These are phyloP conservation scores for Ia io DNA, from an alignment of 2,113 vertebrate species.

Conservation along the genomic window DNA sequence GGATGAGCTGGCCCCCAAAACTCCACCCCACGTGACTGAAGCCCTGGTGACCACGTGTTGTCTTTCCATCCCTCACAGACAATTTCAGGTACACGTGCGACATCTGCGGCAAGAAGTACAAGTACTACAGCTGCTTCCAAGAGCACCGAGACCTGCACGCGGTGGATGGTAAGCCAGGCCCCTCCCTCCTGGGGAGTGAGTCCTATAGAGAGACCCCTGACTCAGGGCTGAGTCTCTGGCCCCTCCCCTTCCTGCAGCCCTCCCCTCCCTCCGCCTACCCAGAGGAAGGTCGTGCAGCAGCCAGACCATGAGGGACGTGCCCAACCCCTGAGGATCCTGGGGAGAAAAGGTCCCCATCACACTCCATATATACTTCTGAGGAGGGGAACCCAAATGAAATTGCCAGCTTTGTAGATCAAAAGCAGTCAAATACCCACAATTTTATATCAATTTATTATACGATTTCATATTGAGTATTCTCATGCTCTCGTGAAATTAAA, in stretches of 20 bases:
- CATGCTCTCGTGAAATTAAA: conserved; percentile 57
- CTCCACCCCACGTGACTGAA: not conserved
- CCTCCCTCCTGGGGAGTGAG: not conserved
- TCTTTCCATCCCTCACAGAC: conserved; percentile 72
- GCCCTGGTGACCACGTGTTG: not conserved
- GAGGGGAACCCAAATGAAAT: not conserved
- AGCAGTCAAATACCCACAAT: not conserved
- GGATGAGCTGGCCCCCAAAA: not conserved
- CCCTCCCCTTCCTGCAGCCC: accelerated
- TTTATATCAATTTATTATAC: not conserved
- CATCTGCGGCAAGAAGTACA: conserved; percentile 99
- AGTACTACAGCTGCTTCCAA: conserved; percentile 99
- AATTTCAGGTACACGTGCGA: conserved; percentile 99
- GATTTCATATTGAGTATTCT: conserved; percentile 9
- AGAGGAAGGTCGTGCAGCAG: not conserved
- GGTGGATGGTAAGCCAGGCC: conserved; percentile 91
- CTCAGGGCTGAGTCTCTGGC: accelerated
- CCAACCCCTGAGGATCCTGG: not conserved
- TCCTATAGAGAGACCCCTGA: accelerated
- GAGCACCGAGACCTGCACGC: conserved; percentile 98
- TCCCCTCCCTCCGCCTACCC: not conserved
- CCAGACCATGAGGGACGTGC: not conserved
- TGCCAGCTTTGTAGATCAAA: not conserved
- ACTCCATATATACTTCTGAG: accelerated
- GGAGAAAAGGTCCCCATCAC: not conserved